phyloP scores from a whole-genome alignment of 2,888 invertebrate species.

The Andricus quercusramuli region DNA sequence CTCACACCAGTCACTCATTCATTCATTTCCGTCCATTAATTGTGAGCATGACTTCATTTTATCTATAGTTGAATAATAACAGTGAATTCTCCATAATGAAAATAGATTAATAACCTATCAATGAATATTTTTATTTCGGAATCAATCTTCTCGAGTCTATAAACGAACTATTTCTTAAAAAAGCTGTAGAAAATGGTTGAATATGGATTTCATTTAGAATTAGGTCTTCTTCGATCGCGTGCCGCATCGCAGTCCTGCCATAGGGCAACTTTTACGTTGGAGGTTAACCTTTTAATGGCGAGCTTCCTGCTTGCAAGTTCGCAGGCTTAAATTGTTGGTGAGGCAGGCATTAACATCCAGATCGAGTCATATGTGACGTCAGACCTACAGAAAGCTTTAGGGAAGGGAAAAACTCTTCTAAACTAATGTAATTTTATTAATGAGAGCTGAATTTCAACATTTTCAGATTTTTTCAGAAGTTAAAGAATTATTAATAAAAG shows the following conservation, averaged over 20 bases:
- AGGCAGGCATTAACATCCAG: not conserved
- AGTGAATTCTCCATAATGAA: too few relatives aligned
- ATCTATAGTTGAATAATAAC: too few relatives aligned
- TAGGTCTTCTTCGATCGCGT: conserved; percentile 42
- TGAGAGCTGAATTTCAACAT: too few relatives aligned
- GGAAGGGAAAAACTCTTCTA: not conserved
- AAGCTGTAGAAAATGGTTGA: not conserved
- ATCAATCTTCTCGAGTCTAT: not conserved
- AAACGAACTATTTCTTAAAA: not conserved
- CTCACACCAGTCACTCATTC: too few relatives aligned
- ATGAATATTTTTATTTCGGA: not conserved
- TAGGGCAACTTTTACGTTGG: conserved; percentile 29
- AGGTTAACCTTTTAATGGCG: conserved; percentile 32
- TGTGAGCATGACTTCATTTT: too few relatives aligned
- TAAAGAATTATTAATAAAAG: too few relatives aligned
- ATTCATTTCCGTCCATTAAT: too few relatives aligned
- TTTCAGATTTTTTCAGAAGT: too few relatives aligned
- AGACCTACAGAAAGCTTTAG: conserved; percentile 9
- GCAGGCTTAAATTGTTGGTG: conserved; percentile 23
- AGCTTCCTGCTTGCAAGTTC: conserved; percentile 30
- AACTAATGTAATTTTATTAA: not conserved
- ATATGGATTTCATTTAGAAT: conserved; percentile 20
- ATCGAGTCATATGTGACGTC: not conserved
- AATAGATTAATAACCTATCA: not conserved
- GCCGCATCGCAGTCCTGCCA: conserved; percentile 18